Conservation (phyloP, 2,888 invertebrate genomes). For the Incurvaria masculella region DNA sequence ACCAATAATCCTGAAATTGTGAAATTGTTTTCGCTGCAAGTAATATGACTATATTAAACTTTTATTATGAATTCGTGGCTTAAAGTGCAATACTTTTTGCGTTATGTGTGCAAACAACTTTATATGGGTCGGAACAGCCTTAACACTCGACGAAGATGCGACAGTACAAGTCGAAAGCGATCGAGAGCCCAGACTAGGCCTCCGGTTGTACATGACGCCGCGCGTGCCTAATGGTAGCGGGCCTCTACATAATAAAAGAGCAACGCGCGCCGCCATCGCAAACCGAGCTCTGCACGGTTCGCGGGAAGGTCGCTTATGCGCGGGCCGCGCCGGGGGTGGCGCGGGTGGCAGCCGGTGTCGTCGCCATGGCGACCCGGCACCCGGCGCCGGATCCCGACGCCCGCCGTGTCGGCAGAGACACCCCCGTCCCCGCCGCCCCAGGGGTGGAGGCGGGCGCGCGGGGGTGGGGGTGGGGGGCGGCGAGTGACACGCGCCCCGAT, state of each 20-base stretch:
- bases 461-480: constrained; percentile 22
- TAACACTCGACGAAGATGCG: no score
- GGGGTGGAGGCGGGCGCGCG: constrained; percentile 36
- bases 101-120: no score
- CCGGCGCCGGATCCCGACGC: constrained; percentile 61
- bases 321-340: constrained; percentile 19
- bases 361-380: constrained; percentile 59
- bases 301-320: no score
- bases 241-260: neutral
- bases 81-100: no score
- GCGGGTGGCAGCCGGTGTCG: constrained; percentile 50
- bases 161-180: no score
- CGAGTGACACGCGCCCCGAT: neutral
- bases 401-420: constrained; percentile 58
- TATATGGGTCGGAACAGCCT: no score
- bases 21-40: no score
- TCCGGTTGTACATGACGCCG: neutral
- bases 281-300: neutral
- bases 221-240: neutral
- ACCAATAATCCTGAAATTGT: no score
- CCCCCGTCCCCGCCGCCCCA: constrained; percentile 32
- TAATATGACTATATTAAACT: no score
- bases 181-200: neutral
- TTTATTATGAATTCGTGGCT: no score
- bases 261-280: neutral